These are phyloP conservation scores for Ectemnius continuus DNA, from an alignment of 2,888 invertebrate species.

Conservation along the genomic window DNA sequence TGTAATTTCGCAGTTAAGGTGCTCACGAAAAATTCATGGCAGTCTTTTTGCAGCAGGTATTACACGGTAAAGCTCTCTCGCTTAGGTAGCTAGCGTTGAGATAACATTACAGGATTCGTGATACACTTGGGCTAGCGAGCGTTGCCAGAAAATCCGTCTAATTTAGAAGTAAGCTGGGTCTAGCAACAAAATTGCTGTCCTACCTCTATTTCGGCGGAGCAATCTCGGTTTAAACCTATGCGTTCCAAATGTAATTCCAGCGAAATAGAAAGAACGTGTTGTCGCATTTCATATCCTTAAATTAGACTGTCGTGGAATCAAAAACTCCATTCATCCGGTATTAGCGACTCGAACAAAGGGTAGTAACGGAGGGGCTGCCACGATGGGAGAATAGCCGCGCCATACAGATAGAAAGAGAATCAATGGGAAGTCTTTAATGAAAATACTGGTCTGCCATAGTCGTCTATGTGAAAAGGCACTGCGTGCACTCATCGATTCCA, in stretches of 20 bases:
- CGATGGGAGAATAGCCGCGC: neutral
- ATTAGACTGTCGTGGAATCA: neutral
- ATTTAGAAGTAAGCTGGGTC: conserved; percentile 1
- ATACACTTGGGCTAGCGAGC: too few relatives aligned
- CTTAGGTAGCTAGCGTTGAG: too few relatives aligned
- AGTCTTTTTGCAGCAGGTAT: neutral
- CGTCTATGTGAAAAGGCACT: conserved; percentile 17
- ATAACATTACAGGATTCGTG: too few relatives aligned
- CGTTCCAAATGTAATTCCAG: too few relatives aligned
- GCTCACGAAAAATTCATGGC: conserved; percentile 6
- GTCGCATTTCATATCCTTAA: too few relatives aligned
- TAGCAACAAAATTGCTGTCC: too few relatives aligned
- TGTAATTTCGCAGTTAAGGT: conserved; percentile 42
- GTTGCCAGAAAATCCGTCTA: neutral
- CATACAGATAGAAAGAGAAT: neutral
- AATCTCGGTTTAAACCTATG: too few relatives aligned
- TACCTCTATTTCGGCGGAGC: too few relatives aligned
- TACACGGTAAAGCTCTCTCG: too few relatives aligned
- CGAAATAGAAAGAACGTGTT: too few relatives aligned
- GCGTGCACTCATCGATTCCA: conserved; percentile 15
- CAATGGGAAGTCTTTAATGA: conserved; percentile 23
- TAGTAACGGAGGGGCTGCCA: neutral
- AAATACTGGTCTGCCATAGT: conserved; percentile 6
- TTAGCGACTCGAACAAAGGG: neutral
- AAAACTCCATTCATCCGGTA: neutral